Evolutionary conservation across 2,888 invertebrate genomes (phyloP), one percentile per base, ranked within the genome.

Genomic region (Sepiola atlantica): DNA sequence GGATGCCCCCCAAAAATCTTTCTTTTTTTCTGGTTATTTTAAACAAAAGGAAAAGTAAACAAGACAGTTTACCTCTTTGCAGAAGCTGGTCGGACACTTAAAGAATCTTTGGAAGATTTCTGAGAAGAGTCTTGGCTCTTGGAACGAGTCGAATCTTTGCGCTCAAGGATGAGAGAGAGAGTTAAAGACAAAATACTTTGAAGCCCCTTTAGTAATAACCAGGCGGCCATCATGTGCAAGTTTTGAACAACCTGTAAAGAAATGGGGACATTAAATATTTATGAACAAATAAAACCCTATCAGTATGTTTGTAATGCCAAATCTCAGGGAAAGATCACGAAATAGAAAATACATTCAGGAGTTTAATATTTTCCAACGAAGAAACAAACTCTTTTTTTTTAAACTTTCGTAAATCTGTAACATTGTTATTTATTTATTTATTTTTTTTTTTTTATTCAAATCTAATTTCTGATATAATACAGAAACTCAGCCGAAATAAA

Each of bases 131-230:
- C 93, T 45, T 94, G 94, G 28, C 94, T 94, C 92, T 94, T 95
- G 32, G 94, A 94, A 77, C 95, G 95, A 35, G 96, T 95, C 0
- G 95, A 94, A 91, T 97, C 97, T 94, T 96, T 96, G 55, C 96
- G 95, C 94, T 97, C 97, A 57, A 96, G 95, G 35, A 97, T 96
- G 94, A 95, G 95, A 24, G 96, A 96, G 24, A 96, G 97, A 21
- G 96, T 96, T 91, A 96, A 95, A 45, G 95, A 94, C 94, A 97
- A 95, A 92, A 97, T 97, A 90, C 97, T 98, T 97, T 99, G 99
- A 35, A 99, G 98, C 0, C 99, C 99, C 94, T 98, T 98, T 35
- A 99, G 98, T 94, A 99, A 97, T 94, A 99, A 98, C 99, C 99
- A 99, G 0, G 98, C 98, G 20, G 99, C 99, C 95, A 99, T 98